Evolutionary conservation across 2,797 vertebrate species (phyloP), one percentile per base, ranked within the genome.

Genomic region (Phataginus tricuspis): DNA sequence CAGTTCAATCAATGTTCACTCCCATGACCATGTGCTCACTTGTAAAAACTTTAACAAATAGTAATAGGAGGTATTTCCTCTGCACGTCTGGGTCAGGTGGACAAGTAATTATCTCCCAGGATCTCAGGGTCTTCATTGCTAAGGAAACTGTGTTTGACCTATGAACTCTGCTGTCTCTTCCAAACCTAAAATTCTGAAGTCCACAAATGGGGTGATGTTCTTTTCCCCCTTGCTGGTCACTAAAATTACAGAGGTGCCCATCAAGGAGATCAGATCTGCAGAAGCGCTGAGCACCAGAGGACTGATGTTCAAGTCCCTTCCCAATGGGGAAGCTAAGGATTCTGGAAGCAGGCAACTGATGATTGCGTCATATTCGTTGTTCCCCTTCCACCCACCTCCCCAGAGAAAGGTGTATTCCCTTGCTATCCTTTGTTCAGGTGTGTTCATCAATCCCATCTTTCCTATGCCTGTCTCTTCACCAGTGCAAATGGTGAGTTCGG

Each of bases 31-130:
- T 2, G 39, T 11, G 71, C 21, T 84, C 66, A 7, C 64, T 59
- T 72, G 59, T 13, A 79, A 85, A 95, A 85, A 79, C 59, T 72
- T 23, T 87, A 61, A 94, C 55, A 88, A 42, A 74, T 15, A 53
- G 19, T 31, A 4, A 13, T 5, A 34, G 25, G 21, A 21, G 31
- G 37, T 1, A 1, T 27, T 66, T 19, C 64, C 49, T 7, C 49
- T 12, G 4, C 0, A 0, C 7, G n/a, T 14, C 34, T 21, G 23
- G 39, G 23, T 69, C 86, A 19, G 4, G 29, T 63, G 31, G 57
- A 45, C 39, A 12, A 19, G 80, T 29, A 34, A 4, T 31, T 4
- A 29, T 49, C 34, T 64, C 31, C 64, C 8, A 0, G 1, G 61
- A 8, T 25, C 79, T 79, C 79, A 1, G 37, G 11, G 11, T 83